Evolutionary conservation across 1,140 invertebrate species (phyloP).

Genomic region (Pseudomyrmex sp.): DNA sequence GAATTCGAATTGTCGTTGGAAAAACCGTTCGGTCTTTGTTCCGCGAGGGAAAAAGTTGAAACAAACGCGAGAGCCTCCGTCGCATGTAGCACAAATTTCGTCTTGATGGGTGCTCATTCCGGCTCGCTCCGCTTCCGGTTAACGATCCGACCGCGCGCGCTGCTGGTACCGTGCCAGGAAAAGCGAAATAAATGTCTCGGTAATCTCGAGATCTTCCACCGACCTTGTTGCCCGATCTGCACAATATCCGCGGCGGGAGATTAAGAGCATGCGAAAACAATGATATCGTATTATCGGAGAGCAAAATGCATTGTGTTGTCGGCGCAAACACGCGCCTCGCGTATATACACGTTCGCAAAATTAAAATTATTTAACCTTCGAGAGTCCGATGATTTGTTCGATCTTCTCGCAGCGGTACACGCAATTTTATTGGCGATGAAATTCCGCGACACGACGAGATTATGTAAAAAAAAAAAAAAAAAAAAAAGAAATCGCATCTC

Average conservation of each 20-base stretch:
- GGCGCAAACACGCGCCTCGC: not conserved
- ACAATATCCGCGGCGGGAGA: constrained; percentile 18
- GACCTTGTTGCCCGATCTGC: constrained; percentile 16
- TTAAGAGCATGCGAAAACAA: constrained; percentile 43
- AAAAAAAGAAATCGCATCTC: not conserved
- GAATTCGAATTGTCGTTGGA: constrained; percentile 12
- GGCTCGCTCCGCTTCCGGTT: constrained; percentile 48
- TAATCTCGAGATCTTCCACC: constrained; percentile 30
- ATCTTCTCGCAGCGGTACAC: not conserved
- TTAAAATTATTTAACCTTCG: not conserved
- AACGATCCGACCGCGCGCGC: constrained; percentile 35
- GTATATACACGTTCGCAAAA: not conserved
- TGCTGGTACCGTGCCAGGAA: constrained; percentile 52
- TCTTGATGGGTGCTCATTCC: constrained; percentile 47
- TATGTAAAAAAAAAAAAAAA: too few species aligned
- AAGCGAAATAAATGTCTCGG: constrained; percentile 45
- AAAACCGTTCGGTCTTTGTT: constrained; percentile 17
- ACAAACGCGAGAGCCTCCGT: constrained; percentile 38
- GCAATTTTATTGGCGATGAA: not conserved
- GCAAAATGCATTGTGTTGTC: not conserved
- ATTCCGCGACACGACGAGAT: constrained; percentile 1
- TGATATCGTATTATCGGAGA: constrained; percentile 39
- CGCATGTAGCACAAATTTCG: constrained; percentile 51
- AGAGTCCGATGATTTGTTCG: not conserved
- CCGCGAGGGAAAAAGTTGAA: constrained; percentile 34